Conservation (phyloP, 2,888 invertebrate species). For the Fissipunctia ypsillon region DNA sequence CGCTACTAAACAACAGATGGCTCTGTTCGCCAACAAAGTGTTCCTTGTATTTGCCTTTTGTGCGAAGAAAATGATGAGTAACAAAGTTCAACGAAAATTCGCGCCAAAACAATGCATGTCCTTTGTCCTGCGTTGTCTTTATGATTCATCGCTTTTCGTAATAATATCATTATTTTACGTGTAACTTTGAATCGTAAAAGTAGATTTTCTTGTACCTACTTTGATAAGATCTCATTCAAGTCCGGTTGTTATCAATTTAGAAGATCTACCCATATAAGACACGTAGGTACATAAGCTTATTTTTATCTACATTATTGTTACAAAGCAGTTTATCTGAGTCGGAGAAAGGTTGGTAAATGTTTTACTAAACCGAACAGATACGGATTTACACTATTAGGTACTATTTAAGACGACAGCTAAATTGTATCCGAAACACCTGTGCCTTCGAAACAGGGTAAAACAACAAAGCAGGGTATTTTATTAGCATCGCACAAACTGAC, state of each 20-base stretch:
- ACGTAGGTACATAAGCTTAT: not conserved
- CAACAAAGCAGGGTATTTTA: not conserved
- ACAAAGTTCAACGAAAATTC: constrained; percentile 37
- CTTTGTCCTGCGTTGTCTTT: constrained; percentile 46
- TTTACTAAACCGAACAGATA: not conserved
- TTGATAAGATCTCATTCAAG: constrained; percentile 26
- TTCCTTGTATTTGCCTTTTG: constrained; percentile 25
- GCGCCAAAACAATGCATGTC: constrained; percentile 44
- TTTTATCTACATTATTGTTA: constrained; percentile 1
- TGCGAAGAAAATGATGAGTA: constrained; percentile 52
- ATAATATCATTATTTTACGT: constrained; percentile 3
- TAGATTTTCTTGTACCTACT: constrained; percentile 7
- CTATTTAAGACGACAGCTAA: constrained; percentile 23
- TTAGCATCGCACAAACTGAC: too few relatives aligned
- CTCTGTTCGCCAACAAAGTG: constrained; percentile 37
- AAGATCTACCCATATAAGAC: constrained; percentile 1
- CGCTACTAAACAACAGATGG: constrained; percentile 73
- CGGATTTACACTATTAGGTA: constrained; percentile 16
- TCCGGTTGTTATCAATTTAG: constrained; percentile 31
- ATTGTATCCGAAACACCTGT: constrained; percentile 35
- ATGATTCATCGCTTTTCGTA: constrained; percentile 47
- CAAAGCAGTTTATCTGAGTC: not conserved
- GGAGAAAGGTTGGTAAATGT: not conserved
- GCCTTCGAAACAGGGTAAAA: constrained; percentile 17
- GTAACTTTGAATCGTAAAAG: not conserved